Base-by-base conservation (phyloP, 2,797 vertebrate genomes). In the Falco concolor region DNA sequence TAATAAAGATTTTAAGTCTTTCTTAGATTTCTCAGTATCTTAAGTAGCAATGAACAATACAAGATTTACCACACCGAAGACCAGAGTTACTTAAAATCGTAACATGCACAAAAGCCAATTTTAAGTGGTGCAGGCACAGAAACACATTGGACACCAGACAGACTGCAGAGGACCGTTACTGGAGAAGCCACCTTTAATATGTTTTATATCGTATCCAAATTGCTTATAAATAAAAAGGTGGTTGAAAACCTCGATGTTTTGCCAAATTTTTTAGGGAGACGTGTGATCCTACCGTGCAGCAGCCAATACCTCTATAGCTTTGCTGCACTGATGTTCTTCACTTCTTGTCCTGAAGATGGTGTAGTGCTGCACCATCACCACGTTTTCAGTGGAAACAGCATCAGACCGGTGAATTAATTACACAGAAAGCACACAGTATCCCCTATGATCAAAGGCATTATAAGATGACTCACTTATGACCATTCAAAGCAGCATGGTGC, bases 401-500 rank as follows among this genome's bases (percentile, higher is more conserved):
- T 49, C 3, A 44, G 28, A 45, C 54, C 34, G 68, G 28, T 36
- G 84, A 78, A 45, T 3, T 49, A 72, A 21, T 5, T n/a, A 36
- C 45, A 54, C 24, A 27, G 45, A 76, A 42, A 75, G 79, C 81
- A 78, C 56, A 61, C 5, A 44, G 56, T 4, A 63, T 1, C 45
- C 80, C 68, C 36, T 67, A 5, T 0, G 6, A 80, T 3, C 80
- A 72, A 69, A 49, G 68, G 69, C 45, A 59, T 1, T 7, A 2
- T 22, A 64, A 56, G 63, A 73, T 12, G 34, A 90, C 98, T 97
- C 97, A 99, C 99, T 98, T 99, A 97, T 99, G 99, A 95, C 99
- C 99, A 24, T 99, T 99, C 38, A 99, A 83, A 92, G 99, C 99
- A 20, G 99, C 99, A 32, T 99, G 99, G 97, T 99, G 99, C 84